Evolutionary conservation across 2,797 vertebrate species (phyloP), one percentile per base, ranked within the genome.

Genomic region (Alfaro cultratus): DNA sequence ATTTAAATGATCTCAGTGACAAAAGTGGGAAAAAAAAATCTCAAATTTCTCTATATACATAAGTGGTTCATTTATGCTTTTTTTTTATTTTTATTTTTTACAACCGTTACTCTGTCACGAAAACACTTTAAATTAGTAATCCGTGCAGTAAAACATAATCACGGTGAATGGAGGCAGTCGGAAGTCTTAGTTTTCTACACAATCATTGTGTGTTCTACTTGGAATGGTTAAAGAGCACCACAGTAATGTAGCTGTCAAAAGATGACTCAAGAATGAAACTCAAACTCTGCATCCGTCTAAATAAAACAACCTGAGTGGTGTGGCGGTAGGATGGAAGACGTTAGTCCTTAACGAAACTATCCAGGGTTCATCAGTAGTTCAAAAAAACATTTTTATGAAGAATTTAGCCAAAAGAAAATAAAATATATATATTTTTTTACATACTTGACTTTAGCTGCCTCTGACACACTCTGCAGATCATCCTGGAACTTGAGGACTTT

Each of bases 401-500:
- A 21, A 9, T 46, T 31, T 43, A 70, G 39, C 26, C 26, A 45
- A 71, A 6, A 45, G 0, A 68, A 26, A 67, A 67, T 11, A 21
- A 67, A 31, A 62, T 7, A 0, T 16, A 5, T 39, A 11, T 51
- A 9, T 7, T 49, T 46, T 39, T 80, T 80, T 79, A 95, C 98
- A 93, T 95, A 99, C 98, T 99, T 99, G 85, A 99, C 98, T 98
- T 99, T 99, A 73, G 99, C 98, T 15, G 99, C 98, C 78, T 97
- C 96, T 0, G 98, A 93, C 84, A 99, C 94, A 78, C 95, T 96
- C 86, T 89, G 94, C 82, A 99, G 95, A 87, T 99, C 98, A 80
- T 98, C 97, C 0, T 97, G 96, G 85, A 99, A 96, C 80, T 70
- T 92, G 85, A 98, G 94, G 74, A 99, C 98, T 95, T 97, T 98